Base-by-base conservation (phyloP, 2,113 vertebrate genomes). In the Amia ocellicauda region DNA sequence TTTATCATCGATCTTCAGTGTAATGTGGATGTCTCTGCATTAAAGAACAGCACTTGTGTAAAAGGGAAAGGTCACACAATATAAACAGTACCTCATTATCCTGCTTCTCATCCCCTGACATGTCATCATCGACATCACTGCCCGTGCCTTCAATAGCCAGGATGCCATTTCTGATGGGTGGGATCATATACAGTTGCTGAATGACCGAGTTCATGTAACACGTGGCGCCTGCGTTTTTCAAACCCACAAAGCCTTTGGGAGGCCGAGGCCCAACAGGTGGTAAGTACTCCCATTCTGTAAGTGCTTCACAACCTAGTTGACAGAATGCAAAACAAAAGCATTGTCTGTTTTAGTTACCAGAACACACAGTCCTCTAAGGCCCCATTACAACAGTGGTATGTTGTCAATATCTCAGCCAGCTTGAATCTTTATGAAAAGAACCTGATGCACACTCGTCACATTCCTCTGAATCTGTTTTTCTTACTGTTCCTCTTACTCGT, bases 121-220 rank as follows among this genome's bases (percentile, higher is more conserved):
- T 94, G 79, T 99, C 97, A 75, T 99, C 97, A 69, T 99, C 97
- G 80, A 98, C 95, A 63, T 98, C 96, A 28, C 93, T 96, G 74
- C 96, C 97, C 1, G 97, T 98, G 76, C 97, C 97, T 83, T 98
- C 97, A 58, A 98, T 94, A 71, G 96, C 95, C 74, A 99, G 89
- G 81, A 99, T 98, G 76, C 97, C 96, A 13, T 98, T 97, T 70
- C 97, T 88, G 66, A 99, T 98, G 20, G 97, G 92, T 55, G 97
- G 97, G 83, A 99, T 98, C 97, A 99, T 99, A 82, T 99, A 99
- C 14, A 98, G 87, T 79, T 99, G 97, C 84, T 99, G 97, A 80
- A 99, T 99, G 69, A 99, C 97, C n/a, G 97, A 99, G 85, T 99
- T 99, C 97, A 99, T 99, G 60, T 99, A 99, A 78, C 97, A 99